Evolutionary conservation across 1,140 invertebrate species (phyloP), one percentile per base, ranked within the genome.

Genomic region (Heliconius hermathena): DNA sequence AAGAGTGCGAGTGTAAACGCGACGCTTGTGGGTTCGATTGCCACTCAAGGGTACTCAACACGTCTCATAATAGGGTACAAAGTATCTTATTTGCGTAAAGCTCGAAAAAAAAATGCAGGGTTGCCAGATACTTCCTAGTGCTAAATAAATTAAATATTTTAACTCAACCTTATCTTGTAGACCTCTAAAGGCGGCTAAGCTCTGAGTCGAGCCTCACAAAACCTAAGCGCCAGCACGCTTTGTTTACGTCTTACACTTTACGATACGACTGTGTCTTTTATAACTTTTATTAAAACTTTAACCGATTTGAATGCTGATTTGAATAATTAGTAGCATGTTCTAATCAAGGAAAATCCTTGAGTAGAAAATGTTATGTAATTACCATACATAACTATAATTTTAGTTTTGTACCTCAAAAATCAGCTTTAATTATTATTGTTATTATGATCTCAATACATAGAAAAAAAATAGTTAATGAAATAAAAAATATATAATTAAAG

Each of bases 231-330:
- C 60, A 18, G 60, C 60, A 66, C 26, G 60, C 60, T 66, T 26
- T 66, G 26, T 26, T 66, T 60, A 2, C 54, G 4, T 66, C 26
- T 29, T 66, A 66, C 29, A 3, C 22, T 66, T 66, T 29, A 66
- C 60, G 60, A 66, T 66, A 66, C 18, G 18, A 52, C 5, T 66
- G 57, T 26, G 57, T 66, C 60, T 66, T 66, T 66, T 66, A 16
- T 66, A 66, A 66, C 11, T 66, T 66, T 66, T 11, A 66, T 66
- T 66, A 66, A 66, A 66, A 66, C 60, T 66, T 66, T 29, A 66
- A 29, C 60, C 60, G 9, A 66, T 16, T 66, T 26, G 60, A 66
- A 66, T 66, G 29, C 26, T n/a, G n/a, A n/a, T n/a, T n/a, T n/a
- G n/a, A n/a, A n/a, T 22, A 66, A 66, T 66, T 66, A 0, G 13